Evolutionary conservation across 1,140 invertebrate species (phyloP), one percentile per base, ranked within the genome.

Genomic region (Limonius californicus): DNA sequence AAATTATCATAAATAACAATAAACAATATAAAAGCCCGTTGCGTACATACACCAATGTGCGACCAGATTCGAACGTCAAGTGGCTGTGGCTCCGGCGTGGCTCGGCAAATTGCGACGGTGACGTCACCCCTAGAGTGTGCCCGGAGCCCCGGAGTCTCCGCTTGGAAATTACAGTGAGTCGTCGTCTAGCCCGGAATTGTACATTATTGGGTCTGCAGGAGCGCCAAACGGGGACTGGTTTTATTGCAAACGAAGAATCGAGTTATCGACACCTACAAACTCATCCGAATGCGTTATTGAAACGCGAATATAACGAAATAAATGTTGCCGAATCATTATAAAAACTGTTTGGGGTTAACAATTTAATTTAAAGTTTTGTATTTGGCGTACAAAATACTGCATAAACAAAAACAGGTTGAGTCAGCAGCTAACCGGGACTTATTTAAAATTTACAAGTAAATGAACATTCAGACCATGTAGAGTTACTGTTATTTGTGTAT

Each of bases 81-180:
- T 50, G 45, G 45, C 20, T 9, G 20, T 50, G 42, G 45, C 16
- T 19, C 16, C 45, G 45, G 16, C 20, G 16, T 21, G 45, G 16
- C 45, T 50, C 45, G 20, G 14, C 45, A 50, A 21, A 50, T 9
- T 19, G 16, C 45, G 45, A 50, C 45, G 45, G 14, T 50, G 45
- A 50, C 45, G 45, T 50, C 45, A 50, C 45, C 45, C 45, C 8
- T 19, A 12, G 6, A 50, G 45, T 50, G 16, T 4, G 45, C 45
- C 45, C 20, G 45, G 45, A 50, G 45, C 45, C 45, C 20, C 45
- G 45, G 45, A 50, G 45, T 50, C 45, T 50, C 16, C 45, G 45
- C 16, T 50, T 18, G 45, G 45, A 50, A 50, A 50, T 50, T 50
- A 50, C 45, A 50, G 45, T 50, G 45, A 50, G 45, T 50, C 45